A percentile compares a stretch with the other conserved stretches of the same genome.
Evolutionary conservation across 1,140 invertebrate species (phyloP).

Genomic region (Zaprionus kolodkinae): DNA sequence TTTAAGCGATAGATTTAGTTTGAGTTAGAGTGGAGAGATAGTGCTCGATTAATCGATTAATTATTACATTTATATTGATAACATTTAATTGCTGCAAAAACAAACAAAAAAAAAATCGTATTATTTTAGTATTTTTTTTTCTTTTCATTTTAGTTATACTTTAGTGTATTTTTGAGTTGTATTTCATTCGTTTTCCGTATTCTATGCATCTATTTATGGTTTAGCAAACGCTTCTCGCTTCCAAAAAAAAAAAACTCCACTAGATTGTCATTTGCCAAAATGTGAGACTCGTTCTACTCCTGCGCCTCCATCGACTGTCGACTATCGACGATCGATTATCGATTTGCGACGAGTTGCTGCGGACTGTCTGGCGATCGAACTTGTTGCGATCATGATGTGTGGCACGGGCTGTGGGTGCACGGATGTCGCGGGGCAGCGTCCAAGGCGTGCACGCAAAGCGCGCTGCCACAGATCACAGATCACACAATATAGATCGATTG

Average conservation of each 20-base stretch:
- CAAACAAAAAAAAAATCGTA: not conserved
- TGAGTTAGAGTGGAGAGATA: conserved; percentile 12
- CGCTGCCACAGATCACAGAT: conserved; percentile 27
- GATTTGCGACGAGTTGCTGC: not conserved
- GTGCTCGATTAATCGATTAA: conserved; percentile 10
- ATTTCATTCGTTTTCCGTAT: not conserved
- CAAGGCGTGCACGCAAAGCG: conserved; percentile 17
- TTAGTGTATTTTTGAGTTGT: conserved; percentile 7
- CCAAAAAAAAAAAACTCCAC: conserved; percentile 38
- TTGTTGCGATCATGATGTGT: conserved; percentile 34
- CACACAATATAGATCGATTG: not conserved
- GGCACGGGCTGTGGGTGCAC: conserved; percentile 24
- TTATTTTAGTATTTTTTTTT: not conserved
- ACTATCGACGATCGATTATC: not conserved
- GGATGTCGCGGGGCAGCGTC: conserved; percentile 33
- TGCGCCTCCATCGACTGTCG: not conserved
- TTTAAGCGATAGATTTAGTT: conserved; percentile 1
- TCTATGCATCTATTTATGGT: conserved; percentile 8
- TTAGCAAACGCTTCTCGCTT: conserved; percentile 39
- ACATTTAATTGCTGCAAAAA: not conserved
- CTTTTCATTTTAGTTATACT: conserved; percentile 1
- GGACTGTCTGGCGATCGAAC: conserved; percentile 2
- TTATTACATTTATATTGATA: conserved; percentile 6
- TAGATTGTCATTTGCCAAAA: conserved; percentile 78
- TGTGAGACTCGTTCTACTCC: conserved; percentile 23